phyloP scores from a whole-genome alignment of 1,140 invertebrate genomes.

The Drosophila santomea region DNA sequence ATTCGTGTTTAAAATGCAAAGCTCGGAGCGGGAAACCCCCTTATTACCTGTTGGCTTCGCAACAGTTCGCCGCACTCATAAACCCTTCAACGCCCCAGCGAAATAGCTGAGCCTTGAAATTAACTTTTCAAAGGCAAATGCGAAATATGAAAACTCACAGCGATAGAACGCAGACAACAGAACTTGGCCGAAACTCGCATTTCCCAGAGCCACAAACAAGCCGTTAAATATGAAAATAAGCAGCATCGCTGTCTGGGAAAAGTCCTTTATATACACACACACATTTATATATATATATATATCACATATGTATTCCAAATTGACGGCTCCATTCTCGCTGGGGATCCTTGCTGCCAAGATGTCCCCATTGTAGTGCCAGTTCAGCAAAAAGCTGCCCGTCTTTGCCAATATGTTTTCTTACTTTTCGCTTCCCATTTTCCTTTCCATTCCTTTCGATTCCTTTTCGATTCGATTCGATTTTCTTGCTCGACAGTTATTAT shows the following conservation, averaged over 20 bases:
- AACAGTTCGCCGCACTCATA: slow-evolving; percentile 54
- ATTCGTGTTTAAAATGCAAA: slow-evolving; percentile 73
- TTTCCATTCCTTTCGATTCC: neutral
- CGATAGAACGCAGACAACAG: slow-evolving; percentile 13
- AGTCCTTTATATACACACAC: neutral
- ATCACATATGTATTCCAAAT: slow-evolving; percentile 10
- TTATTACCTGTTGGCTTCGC: slow-evolving; percentile 43
- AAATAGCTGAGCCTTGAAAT: slow-evolving; percentile 82
- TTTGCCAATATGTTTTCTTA: slow-evolving; percentile 57
- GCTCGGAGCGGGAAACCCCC: slow-evolving; percentile 15
- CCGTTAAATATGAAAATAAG: slow-evolving; percentile 71
- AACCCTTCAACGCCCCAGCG: slow-evolving; percentile 62
- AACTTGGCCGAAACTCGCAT: slow-evolving; percentile 36
- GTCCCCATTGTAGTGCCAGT: slow-evolving; percentile 42
- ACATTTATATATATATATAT: neutral
- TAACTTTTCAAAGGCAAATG: slow-evolving; percentile 65
- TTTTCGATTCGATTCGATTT: slow-evolving; percentile 27
- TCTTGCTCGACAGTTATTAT: slow-evolving; percentile 56
- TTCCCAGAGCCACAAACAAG: slow-evolving; percentile 58
- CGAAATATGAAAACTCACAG: slow-evolving; percentile 57
- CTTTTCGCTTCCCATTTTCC: neutral
- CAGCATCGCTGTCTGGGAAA: slow-evolving; percentile 25
- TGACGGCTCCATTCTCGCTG: slow-evolving; percentile 36
- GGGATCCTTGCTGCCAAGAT: slow-evolving; percentile 1
- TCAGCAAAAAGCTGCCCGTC: slow-evolving; percentile 46